Base-by-base conservation (phyloP, 2,888 invertebrate genomes). In the Luperina nickerlii region DNA sequence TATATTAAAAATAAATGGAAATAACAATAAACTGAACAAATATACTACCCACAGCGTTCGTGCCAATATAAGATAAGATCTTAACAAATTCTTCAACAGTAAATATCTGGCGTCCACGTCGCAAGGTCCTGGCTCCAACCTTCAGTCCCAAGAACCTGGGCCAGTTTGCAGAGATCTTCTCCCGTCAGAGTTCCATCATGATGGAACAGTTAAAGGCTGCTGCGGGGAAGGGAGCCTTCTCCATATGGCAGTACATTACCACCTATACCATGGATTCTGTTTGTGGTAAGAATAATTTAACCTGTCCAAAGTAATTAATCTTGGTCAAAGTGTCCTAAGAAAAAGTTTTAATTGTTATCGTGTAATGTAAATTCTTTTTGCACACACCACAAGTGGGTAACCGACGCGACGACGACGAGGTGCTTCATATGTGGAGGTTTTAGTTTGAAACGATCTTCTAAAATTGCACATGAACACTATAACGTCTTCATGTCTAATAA, bases 241-340 rank as follows among this genome's bases (percentile, higher is more conserved):
- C 93, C 2, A 77, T 92, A 24, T 95, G 93, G 92, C 90, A 91
- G 24, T 93, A 90, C 74, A 76, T 94, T 8, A 91, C 92, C 1
- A 83, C 91, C 0, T 95, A 92, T 66, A 88, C 93, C 0, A 92
- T 95, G 90, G 92, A 94, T 69, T 87, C 94, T 13, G 90, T 94
- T 38, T 94, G 93, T 76, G 93, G 93, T 94, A 76, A 76, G 79
- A 48, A 24, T 24, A 0, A 38, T 65, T 11, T 24, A 38, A 24
- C 11, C 0, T 65, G 6, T 38, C 38, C 6, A 65, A 24, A 48
- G 20, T 18, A 20, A 63, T 18, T 18, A 63, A 18, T 18, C 27
- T 32, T 32, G 18, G 1, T 27, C 13, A n/a, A 13, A 62, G 62
- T 27, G 27, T 27, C 2, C 15, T 62, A 18, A 11, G 57, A 18